Evolutionary conservation across 2,797 vertebrate species (phyloP).

Genomic region (Anguilla megastoma): DNA sequence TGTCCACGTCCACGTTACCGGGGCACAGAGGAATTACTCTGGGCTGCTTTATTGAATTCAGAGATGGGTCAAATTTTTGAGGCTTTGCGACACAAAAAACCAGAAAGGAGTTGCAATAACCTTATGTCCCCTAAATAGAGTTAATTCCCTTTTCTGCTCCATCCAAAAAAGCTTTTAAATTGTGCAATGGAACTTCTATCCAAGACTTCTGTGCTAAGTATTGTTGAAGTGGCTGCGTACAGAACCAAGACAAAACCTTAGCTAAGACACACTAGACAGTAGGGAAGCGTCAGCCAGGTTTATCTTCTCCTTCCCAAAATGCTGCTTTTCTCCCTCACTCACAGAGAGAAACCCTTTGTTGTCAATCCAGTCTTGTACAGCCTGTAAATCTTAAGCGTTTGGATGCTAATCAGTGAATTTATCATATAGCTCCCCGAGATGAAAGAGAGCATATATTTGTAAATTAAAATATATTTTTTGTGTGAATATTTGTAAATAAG

Average conservation of each 20-base stretch:
- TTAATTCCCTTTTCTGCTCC: slow-evolving; percentile 56
- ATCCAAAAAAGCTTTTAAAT: slow-evolving; percentile 33
- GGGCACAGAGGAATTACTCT: slow-evolving; percentile 53
- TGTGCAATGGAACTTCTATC: slow-evolving; percentile 67
- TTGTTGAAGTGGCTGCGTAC: slow-evolving; percentile 54
- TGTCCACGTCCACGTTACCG: slow-evolving; percentile 42
- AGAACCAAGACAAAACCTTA: slow-evolving; percentile 27
- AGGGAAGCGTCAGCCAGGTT: slow-evolving; percentile 51
- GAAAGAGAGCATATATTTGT: slow-evolving; percentile 40
- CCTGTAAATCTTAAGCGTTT: slow-evolving; percentile 37
- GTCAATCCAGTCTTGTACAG: slow-evolving; percentile 54
- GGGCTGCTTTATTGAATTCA: slow-evolving; percentile 38
- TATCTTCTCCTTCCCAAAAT: slow-evolving; percentile 48
- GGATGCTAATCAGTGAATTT: slow-evolving; percentile 4
- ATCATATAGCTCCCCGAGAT: slow-evolving; percentile 25
- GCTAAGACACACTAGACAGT: slow-evolving; percentile 42
- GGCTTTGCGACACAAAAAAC: not conserved
- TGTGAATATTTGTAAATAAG: slow-evolving; percentile 71
- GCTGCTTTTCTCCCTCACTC: slow-evolving; percentile 43
- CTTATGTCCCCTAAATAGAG: slow-evolving; percentile 46
- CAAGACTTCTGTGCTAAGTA: slow-evolving; percentile 27
- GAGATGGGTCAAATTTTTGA: slow-evolving; percentile 28
- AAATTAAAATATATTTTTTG: slow-evolving; percentile 50
- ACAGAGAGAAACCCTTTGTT: slow-evolving; percentile 48
- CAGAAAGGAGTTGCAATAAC: slow-evolving; percentile 44